phyloP scores from a whole-genome alignment of 2,888 invertebrate genomes.

The Thysanoteuthis rhombus region DNA sequence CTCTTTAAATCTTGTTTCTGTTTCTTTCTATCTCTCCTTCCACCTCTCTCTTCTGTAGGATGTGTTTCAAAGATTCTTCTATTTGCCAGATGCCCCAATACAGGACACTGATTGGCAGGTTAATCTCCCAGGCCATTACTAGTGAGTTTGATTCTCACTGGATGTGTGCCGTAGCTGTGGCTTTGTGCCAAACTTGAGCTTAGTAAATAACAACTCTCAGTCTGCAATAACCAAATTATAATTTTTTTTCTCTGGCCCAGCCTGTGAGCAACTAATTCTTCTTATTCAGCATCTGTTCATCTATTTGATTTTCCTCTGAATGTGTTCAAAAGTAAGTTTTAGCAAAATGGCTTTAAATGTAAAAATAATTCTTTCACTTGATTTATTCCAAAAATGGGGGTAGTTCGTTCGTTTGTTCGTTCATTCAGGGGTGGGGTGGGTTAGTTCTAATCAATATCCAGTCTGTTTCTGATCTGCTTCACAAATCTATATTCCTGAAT shows the following conservation, averaged over 20 bases:
- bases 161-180: too few species aligned
- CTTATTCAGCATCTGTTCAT: neutral
- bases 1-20: neutral
- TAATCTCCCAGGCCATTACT: too few species aligned
- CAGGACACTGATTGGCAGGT: too few species aligned
- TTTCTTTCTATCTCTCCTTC: too few species aligned
- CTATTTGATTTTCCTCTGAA: accelerated
- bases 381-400: neutral
- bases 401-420: neutral
- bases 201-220: too few species aligned
- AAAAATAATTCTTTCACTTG: neutral
- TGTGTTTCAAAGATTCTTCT: too few species aligned
- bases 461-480: neutral
- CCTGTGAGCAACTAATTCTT: neutral
- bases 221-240: neutral
- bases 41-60: too few species aligned
- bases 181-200: too few species aligned
- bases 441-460: neutral
- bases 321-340: neutral
- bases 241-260: neutral
- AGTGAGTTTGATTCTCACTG: too few species aligned
- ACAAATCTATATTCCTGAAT: neutral
- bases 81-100: too few species aligned
- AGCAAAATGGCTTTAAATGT: neutral
- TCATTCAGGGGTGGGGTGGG: too few species aligned